These are phyloP conservation scores for Mythimna albipuncta DNA, from an alignment of 2,888 invertebrate species.

Conservation along the genomic window DNA sequence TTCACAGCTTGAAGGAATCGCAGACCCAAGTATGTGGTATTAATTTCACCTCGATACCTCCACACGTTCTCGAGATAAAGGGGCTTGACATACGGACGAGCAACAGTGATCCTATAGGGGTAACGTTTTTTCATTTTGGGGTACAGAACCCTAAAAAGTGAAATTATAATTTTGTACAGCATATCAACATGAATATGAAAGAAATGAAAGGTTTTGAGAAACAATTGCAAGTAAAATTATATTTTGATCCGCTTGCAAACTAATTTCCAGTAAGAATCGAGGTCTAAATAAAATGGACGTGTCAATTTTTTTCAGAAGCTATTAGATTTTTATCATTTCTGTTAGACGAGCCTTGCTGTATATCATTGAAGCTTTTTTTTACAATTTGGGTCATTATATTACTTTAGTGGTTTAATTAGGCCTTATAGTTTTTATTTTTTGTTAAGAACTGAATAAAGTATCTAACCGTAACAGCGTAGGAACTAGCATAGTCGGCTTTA, in stretches of 20 bases:
- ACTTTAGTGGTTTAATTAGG: constrained; percentile 12
- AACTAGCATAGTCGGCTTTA: too few species aligned
- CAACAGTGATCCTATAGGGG: too few species aligned
- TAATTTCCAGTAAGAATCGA: background rate
- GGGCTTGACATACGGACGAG: too few species aligned
- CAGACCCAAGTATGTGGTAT: too few species aligned
- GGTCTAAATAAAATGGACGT: constrained; percentile 23
- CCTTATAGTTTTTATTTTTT: background rate
- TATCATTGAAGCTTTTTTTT: background rate
- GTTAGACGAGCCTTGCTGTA: constrained; percentile 4
- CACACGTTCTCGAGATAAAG: too few species aligned
- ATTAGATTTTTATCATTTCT: constrained; percentile 13
- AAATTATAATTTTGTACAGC: constrained; percentile 3
- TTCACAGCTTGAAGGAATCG: too few species aligned
- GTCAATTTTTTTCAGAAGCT: background rate
- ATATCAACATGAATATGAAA: too few species aligned
- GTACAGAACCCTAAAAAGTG: background rate
- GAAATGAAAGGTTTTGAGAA: background rate
- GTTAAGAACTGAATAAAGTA: background rate
- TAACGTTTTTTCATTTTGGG: too few species aligned
- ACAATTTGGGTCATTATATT: too few species aligned
- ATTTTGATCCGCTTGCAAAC: background rate
- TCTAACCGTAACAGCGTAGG: too few species aligned
- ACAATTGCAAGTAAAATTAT: background rate
- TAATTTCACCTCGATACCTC: too few species aligned